These are phyloP conservation scores for Stichopus horrens DNA, from an alignment of 53 echinoderm and acorn worm species.

Conservation along the genomic window DNA sequence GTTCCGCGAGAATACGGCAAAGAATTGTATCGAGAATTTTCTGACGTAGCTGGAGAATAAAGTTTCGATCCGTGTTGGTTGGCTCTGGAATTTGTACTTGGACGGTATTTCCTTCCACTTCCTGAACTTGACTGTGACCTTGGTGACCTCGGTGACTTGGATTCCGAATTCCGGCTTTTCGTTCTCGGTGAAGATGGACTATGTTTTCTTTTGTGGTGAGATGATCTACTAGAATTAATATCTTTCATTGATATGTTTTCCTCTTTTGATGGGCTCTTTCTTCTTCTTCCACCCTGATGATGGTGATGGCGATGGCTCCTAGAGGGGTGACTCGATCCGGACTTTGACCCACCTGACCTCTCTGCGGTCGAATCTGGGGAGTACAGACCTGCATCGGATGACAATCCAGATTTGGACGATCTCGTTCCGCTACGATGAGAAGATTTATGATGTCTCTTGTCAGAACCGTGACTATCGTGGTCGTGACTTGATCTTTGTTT, in stretches of 20 bases:
- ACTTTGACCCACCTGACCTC: slow-evolving; percentile 24
- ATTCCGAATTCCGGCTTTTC: not conserved
- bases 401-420: slow-evolving; percentile 43
- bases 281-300: not conserved
- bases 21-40: slow-evolving; percentile 39
- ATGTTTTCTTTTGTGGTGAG: slow-evolving; percentile 33
- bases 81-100: slow-evolving; percentile 10
- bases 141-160: slow-evolving; percentile 21
- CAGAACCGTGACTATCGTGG: slow-evolving; percentile 6
- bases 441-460: slow-evolving; percentile 31
- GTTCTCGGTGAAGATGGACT: slow-evolving; percentile 47
- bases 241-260: slow-evolving; percentile 31
- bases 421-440: slow-evolving; percentile 35
- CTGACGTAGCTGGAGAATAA: slow-evolving; percentile 23
- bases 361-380: slow-evolving; percentile 43
- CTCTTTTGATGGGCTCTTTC: slow-evolving; percentile 41
- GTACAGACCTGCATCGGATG: slow-evolving; percentile 35
- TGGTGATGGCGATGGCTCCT: slow-evolving; percentile 40
- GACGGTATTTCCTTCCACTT: slow-evolving; percentile 30
- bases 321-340: slow-evolving; percentile 20
- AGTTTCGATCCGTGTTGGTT: slow-evolving; percentile 26
- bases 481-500: slow-evolving; percentile 8
- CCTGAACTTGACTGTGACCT: slow-evolving; percentile 34
- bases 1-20: slow-evolving; percentile 23
- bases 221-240: not conserved